Conservation (phyloP, 2,113 vertebrate genomes). For the Aegithalos caudatus region DNA sequence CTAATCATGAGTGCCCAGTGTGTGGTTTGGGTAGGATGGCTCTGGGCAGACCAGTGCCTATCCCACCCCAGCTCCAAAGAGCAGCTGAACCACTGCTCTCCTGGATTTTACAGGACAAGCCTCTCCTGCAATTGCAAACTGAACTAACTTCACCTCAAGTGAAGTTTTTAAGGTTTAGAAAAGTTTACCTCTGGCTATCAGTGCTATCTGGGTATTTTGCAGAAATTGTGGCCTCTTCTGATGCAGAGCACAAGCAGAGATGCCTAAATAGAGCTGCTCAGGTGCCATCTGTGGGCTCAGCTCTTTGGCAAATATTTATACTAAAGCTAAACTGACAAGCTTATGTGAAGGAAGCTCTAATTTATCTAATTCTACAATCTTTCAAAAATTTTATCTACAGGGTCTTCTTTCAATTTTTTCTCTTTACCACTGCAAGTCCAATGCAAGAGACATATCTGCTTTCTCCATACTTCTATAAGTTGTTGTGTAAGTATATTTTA, state of each 20-base stretch:
- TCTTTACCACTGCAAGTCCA: background rate
- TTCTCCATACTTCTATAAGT: background rate
- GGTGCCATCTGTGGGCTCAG: background rate
- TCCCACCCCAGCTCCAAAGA: background rate
- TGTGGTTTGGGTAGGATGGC: fast-evolving
- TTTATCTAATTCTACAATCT: background rate
- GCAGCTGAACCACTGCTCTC: background rate
- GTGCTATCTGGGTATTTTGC: background rate
- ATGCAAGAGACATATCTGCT: background rate
- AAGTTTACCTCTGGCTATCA: background rate
- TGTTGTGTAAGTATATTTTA: background rate
- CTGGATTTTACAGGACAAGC: background rate
- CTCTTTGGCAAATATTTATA: background rate
- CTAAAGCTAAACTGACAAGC: background rate
- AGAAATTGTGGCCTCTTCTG: background rate
- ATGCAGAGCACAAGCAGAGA: fast-evolving
- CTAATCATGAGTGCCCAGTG: fast-evolving
- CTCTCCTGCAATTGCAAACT: background rate
- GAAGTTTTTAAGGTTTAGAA: background rate
- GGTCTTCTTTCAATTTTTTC: background rate
- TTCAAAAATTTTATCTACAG: background rate
- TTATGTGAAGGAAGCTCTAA: background rate
- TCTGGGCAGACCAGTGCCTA: fast-evolving
- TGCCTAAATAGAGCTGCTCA: background rate
- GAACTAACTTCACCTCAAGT: background rate